Percentiles rank a stretch among this genome's conserved stretches.
These are phyloP conservation scores for Chlamydotis undulata DNA, from an alignment of 2,113 vertebrate genomes.

Conservation along the genomic window DNA sequence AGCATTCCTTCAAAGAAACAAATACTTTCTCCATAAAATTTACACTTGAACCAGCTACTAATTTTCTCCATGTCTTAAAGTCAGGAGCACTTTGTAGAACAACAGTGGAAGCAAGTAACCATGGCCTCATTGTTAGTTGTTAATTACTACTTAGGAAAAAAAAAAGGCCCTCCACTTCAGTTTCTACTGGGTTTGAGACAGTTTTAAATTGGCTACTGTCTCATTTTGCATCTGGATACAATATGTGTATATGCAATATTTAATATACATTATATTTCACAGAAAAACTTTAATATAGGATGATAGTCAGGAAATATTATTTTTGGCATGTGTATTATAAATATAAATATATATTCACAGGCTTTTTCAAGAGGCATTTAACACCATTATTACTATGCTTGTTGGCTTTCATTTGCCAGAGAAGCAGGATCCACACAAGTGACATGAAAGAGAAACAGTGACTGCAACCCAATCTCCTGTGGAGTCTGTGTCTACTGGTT, in stretches of 20 bases:
- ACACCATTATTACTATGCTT: not conserved
- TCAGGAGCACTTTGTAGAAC: not conserved
- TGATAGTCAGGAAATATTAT: not conserved
- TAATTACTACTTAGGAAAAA: not conserved
- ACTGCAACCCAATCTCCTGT: not conserved
- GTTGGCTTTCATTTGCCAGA: not conserved
- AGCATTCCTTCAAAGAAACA: not conserved
- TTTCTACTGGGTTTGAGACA: not conserved
- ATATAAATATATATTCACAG: not conserved
- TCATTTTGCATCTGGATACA: not conserved
- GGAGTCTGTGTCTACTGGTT: not conserved
- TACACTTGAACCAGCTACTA: not conserved
- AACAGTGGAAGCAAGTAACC: not conserved
- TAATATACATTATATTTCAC: not conserved
- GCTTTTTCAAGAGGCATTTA: not conserved
- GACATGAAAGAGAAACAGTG: not conserved
- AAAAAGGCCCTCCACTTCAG: not conserved
- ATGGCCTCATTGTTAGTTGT: not conserved
- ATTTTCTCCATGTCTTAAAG: not conserved
- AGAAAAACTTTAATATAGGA: not conserved
- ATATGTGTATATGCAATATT: not conserved
- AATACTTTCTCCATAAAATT: not conserved
- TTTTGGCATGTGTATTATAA: not conserved
- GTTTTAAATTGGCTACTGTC: not conserved
- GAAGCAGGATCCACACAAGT: not conserved